Base-by-base conservation (phyloP, 1,140 invertebrate genomes). In the Linepithema humile region DNA sequence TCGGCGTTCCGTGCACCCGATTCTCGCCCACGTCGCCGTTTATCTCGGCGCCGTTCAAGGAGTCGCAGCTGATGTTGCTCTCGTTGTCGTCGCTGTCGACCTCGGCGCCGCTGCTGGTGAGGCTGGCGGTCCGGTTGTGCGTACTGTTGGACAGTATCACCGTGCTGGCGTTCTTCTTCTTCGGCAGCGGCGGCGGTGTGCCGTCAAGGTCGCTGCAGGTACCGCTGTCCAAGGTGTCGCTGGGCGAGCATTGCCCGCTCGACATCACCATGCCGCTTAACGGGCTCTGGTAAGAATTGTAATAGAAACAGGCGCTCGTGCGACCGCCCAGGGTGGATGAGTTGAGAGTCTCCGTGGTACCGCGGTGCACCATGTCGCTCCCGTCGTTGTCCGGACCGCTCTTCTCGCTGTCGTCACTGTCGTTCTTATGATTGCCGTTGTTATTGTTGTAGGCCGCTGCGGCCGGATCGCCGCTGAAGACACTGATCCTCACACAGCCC, bases 121-220 rank as follows among this genome's bases (percentile, higher is more conserved):
- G 91, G 86, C 95, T 96, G 60, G 94, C 94, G 78, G 94, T 94
- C 87, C 94, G 91, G 83, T 93, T 92, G 89, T 95, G 93, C 90
- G 95, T 94, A 93, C 94, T 91, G 94, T 15, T 95, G 92, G 70
- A 94, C 92, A 62, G 94, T 91, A 45, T 93, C 90, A 91, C 93
- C 60, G 83, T 90, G 45, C 93, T 93, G 15, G 92, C 90, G n/a
- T 88, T 93, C 69, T 96, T 96, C 93, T 97, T 97, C 93, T 96
- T 96, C 0, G 95, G 96, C 40, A 96, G 89, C n/a, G 96, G 96
- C 40, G 96, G 96, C 53, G 96, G 96, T 10, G 96, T 97, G 1
- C 96, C 95, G 89, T 97, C 97, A 70, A 97, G 93, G 90, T 98
- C 97, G 90, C 97, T 97, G 93, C 97, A 97, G 9, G 97, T 97